A percentile compares a stretch with the other conserved stretches of the same genome.
phyloP scores from a whole-genome alignment of 2,113 vertebrate genomes.

The Apaloderma vittatum region DNA sequence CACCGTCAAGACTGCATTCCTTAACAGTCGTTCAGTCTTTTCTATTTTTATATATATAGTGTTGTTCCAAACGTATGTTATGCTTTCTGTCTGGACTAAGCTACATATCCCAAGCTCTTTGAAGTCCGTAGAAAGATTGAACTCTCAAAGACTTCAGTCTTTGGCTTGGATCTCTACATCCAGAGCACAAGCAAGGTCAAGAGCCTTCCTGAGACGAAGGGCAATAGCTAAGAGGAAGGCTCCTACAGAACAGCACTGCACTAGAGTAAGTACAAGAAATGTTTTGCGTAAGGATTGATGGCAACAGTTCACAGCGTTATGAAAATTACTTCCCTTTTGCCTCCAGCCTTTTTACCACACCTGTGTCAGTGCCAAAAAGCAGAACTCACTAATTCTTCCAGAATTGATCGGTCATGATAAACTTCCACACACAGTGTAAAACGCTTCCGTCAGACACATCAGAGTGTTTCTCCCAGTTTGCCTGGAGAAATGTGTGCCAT shows the following conservation, averaged over 20 bases:
- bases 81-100: constrained; percentile 42
- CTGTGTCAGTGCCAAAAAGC: constrained; percentile 58
- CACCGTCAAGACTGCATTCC: neutral
- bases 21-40: neutral
- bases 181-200: neutral
- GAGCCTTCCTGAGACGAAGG: neutral
- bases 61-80: neutral
- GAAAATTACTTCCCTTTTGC: constrained; percentile 67
- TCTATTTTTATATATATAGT: constrained; percentile 11
- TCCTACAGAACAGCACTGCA: neutral
- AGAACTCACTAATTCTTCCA: constrained; percentile 59
- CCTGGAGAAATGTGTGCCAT: neutral
- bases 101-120: constrained; percentile 11
- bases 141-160: constrained; percentile 21
- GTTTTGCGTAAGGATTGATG: constrained; percentile 59
- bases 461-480: constrained; percentile 38
- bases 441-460: constrained; percentile 27
- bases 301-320: constrained; percentile 63
- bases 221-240: neutral
- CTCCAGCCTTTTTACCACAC: constrained; percentile 61
- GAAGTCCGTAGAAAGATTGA: constrained; percentile 22
- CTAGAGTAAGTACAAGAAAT: constrained; percentile 16
- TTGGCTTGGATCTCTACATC: constrained; percentile 1
- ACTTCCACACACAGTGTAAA: constrained; percentile 53
- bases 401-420: constrained; percentile 68